Conservation (phyloP, 2,113 vertebrate species). For the Ellobius talpinus region DNA sequence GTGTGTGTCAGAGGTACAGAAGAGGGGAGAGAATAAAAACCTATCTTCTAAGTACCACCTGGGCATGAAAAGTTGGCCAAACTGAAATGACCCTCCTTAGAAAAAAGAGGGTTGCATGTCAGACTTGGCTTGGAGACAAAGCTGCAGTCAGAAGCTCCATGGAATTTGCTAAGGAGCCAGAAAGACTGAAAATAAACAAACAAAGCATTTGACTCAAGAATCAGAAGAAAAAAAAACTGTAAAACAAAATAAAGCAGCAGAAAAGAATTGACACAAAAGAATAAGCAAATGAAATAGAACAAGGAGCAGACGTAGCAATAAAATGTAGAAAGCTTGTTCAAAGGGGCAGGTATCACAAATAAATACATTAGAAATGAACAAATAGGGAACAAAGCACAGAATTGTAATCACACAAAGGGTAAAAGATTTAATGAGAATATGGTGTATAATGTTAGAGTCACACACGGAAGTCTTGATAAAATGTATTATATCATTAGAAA, state of each 20-base stretch:
- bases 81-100: background rate
- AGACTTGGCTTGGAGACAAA: background rate
- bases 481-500: conserved; percentile 43
- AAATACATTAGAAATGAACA: conserved; percentile 24
- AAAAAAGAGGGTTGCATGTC: background rate
- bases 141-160: background rate
- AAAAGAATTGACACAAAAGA: conserved; percentile 59
- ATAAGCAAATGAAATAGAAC: conserved; percentile 56
- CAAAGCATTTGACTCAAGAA: conserved; percentile 8
- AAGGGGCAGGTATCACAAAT: background rate
- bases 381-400: background rate
- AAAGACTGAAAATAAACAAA: conserved; percentile 40
- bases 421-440: conserved; percentile 44
- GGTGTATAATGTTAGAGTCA: background rate
- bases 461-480: conserved; percentile 51
- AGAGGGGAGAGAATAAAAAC: background rate
- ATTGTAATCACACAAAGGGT: background rate
- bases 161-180: background rate
- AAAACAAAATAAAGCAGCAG: conserved; percentile 42
- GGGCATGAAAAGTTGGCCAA: background rate
- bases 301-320: background rate
- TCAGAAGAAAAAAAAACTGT: background rate
- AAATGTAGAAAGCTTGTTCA: conserved; percentile 46
- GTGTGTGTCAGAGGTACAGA: background rate
- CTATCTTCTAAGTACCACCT: background rate